Conservation (phyloP, 2,888 invertebrate species). For the Lithophane semibrunnea region DNA sequence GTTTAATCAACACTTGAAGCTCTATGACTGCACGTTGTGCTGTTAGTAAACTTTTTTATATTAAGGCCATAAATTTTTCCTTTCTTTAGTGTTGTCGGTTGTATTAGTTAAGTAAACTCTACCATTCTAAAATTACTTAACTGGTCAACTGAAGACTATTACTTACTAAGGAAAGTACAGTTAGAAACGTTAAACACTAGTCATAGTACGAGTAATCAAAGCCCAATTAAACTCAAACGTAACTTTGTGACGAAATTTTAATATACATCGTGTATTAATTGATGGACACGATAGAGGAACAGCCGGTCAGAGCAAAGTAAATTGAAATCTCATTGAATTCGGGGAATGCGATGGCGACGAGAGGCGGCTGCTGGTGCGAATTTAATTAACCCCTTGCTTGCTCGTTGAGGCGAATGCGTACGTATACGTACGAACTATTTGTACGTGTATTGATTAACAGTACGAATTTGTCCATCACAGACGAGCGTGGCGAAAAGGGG, state of each 20-base stretch:
- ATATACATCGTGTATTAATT: constrained; percentile 81
- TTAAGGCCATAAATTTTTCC: background rate
- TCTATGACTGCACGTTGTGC: background rate
- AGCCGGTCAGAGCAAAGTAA: constrained; percentile 86
- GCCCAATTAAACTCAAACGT: constrained; percentile 29
- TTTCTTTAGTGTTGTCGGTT: background rate
- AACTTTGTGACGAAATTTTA: constrained; percentile 68
- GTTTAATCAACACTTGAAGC: background rate
- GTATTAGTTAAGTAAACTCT: background rate
- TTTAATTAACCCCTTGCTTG: constrained; percentile 90
- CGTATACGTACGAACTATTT: constrained; percentile 57
- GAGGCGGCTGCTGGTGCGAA: constrained; percentile 88
- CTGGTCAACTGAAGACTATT: background rate
- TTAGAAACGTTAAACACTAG: background rate
- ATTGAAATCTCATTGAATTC: constrained; percentile 90
- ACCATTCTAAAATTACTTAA: background rate
- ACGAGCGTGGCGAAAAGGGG: background rate
- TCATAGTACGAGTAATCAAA: constrained; percentile 6
- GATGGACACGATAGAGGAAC: constrained; percentile 78
- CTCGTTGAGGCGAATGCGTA: constrained; percentile 83
- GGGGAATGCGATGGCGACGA: constrained; percentile 88
- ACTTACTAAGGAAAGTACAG: background rate
- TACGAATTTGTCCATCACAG: constrained; percentile 43
- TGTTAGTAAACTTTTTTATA: background rate
- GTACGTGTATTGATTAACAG: constrained; percentile 62